These are phyloP conservation scores for Drosophila bifasciata DNA, from an alignment of 1,140 invertebrate genomes.

Conservation along the genomic window DNA sequence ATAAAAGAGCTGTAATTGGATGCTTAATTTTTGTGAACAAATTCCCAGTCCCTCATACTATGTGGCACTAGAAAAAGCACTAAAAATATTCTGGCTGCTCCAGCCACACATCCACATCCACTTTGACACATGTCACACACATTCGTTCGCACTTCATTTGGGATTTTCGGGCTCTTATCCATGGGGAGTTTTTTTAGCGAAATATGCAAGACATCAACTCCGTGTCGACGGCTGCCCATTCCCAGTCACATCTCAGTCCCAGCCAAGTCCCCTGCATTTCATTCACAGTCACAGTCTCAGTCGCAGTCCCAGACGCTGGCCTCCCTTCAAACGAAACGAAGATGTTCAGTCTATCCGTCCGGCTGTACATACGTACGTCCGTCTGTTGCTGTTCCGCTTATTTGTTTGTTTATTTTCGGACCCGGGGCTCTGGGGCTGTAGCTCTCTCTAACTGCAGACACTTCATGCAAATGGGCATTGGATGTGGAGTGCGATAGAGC, in stretches of 20 bases:
- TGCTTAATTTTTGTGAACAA: conserved; percentile 7
- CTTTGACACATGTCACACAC: conserved; percentile 61
- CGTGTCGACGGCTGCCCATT: conserved; percentile 21
- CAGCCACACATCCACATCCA: conserved; percentile 22
- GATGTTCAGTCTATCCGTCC: conserved; percentile 36
- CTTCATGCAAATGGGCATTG: conserved; percentile 64
- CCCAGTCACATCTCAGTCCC: conserved; percentile 5
- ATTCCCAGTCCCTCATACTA: neutral
- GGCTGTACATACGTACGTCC: conserved; percentile 6
- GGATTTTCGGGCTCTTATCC: conserved; percentile 13
- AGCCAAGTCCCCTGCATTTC: conserved; percentile 13
- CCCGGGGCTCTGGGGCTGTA: conserved; percentile 33
- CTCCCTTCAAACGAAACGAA: conserved; percentile 66
- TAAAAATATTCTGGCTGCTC: conserved; percentile 1
- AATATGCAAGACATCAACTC: conserved; percentile 50
- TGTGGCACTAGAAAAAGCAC: conserved; percentile 15
- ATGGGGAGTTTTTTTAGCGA: conserved; percentile 38
- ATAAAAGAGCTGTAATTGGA: conserved; percentile 25
- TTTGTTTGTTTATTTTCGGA: conserved; percentile 76
- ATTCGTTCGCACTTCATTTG: conserved; percentile 58
- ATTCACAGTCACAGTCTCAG: conserved; percentile 19
- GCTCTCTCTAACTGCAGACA: conserved; percentile 19
- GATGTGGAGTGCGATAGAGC: conserved; percentile 16
- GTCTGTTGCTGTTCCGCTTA: conserved; percentile 36
- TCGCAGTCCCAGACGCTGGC: conserved; percentile 44